Percentiles rank a stretch among this genome's conserved stretches.
Conservation (phyloP, 2,113 vertebrate species). For the Ailurus styani region DNA sequence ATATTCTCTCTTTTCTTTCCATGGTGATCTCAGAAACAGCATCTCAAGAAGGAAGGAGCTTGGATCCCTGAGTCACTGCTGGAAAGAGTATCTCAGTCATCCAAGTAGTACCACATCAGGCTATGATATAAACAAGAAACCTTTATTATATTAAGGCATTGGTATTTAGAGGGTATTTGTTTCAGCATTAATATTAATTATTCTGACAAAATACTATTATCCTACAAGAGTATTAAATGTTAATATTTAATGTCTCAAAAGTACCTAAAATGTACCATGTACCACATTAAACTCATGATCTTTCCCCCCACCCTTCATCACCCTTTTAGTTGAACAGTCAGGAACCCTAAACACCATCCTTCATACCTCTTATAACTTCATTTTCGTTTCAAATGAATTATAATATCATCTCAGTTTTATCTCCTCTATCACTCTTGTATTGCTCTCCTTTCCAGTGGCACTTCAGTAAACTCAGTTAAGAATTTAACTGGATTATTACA, state of each 20-base stretch:
- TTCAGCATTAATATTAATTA: slow-evolving; percentile 2
- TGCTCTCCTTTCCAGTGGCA: neutral
- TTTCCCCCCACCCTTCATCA: neutral
- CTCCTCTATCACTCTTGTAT: neutral
- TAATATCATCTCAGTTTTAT: neutral
- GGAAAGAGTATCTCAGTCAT: neutral
- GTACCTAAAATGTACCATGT: neutral
- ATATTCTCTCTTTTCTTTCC: neutral
- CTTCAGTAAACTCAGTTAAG: neutral
- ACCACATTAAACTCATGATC: neutral
- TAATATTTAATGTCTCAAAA: slow-evolving; percentile 22
- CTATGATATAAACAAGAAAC: neutral
- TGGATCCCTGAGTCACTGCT: neutral
- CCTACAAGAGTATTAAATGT: neutral
- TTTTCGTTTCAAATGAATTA: neutral
- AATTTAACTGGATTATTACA: neutral
- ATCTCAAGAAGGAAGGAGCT: neutral
- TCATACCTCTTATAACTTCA: neutral
- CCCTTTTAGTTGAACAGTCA: neutral
- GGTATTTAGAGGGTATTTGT: neutral
- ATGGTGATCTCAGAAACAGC: neutral
- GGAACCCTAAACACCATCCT: neutral
- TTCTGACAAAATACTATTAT: neutral
- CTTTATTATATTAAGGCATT: neutral
- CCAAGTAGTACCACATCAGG: neutral